phyloP scores from a whole-genome alignment of 92 coral and sea anemone species.

The Epizoanthus fatuus region DNA sequence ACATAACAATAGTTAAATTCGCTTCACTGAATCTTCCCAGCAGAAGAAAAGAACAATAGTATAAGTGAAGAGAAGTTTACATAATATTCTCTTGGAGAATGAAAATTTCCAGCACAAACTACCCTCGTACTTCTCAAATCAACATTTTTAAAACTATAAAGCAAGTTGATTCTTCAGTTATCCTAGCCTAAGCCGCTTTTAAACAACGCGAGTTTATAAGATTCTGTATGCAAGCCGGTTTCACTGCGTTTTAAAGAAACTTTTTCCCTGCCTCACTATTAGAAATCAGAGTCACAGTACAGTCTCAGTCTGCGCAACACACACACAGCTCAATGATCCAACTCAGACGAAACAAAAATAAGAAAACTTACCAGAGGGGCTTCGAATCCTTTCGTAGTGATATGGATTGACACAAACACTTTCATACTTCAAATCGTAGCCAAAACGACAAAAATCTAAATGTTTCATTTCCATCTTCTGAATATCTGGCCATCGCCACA shows the following conservation, averaged over 20 bases:
- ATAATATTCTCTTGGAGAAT: constrained; percentile 22
- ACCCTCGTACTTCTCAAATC: neutral
- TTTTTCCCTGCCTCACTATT: neutral
- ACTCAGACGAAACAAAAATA: constrained; percentile 23
- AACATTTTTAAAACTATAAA: neutral
- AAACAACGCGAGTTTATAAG: neutral
- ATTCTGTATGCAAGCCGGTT: neutral
- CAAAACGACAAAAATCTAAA: constrained; percentile 98
- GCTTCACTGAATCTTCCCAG: constrained; percentile 30
- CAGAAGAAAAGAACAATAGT: constrained; percentile 45
- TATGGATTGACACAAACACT: constrained; percentile 99
- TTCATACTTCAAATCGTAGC: constrained; percentile 98
- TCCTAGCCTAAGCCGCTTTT: neutral
- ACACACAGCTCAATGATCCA: constrained; percentile 5
- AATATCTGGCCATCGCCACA: constrained; percentile 99
- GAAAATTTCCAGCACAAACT: constrained; percentile 4
- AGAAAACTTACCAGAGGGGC: constrained; percentile 88
- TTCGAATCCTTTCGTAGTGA: constrained; percentile 98
- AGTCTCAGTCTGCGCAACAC: neutral
- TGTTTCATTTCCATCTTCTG: constrained; percentile 99
- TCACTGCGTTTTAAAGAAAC: neutral
- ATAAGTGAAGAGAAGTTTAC: constrained; percentile 35
- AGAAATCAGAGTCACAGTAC: constrained; percentile 8
- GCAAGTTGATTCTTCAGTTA: too few species aligned
- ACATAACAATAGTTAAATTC: constrained; percentile 35